Base-by-base conservation (phyloP, 1,140 invertebrate species). In the Calephelis nemesis region DNA sequence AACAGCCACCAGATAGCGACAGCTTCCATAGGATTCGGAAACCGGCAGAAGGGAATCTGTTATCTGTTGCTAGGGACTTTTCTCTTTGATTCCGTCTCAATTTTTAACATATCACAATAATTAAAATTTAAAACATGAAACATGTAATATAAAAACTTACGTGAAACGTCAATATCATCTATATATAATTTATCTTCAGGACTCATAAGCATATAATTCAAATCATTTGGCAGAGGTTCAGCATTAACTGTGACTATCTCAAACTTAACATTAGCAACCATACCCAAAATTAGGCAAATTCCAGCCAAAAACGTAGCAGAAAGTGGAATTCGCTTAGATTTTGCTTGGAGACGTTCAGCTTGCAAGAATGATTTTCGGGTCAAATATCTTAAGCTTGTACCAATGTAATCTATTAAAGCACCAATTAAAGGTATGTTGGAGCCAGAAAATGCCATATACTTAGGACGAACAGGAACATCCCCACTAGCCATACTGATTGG, bases 191-290 rank as follows among this genome's bases (percentile, higher is more conserved):
- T 84, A 42, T 90, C 83, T 7, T 82, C 76, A 62, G 83, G 83
- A 47, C 87, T 90, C 80, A 89, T 73, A n/a, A 89, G 45, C 75
- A 90, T 79, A 11, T 85, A 78, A 62, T 90, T 87, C 19, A 91
- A 71, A 63, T 91, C 88, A 40, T 86, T 74, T 8, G 70, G 39
- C n/a, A 90, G 50, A 4, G 86, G 82, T 13, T 79, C 72, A 11
- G 81, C 80, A 30, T 83, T 79, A 5, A 85, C 67, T 0, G 77
- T 90, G 19, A 84, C 85, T 0, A 90, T 81, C 79, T 90, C 88
- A 4, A 91, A 80, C 52, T 91, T 91, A 0, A 91, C 76, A 67
- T 89, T 91, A 15, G 78, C 78, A 47, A 78, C 72, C 12, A 88
- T 63, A 6, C 85, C 88, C 10, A 90, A 67, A 11, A 81, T 19